phyloP scores from a whole-genome alignment of 2,797 vertebrate species.

The Sebastes vulpes region DNA sequence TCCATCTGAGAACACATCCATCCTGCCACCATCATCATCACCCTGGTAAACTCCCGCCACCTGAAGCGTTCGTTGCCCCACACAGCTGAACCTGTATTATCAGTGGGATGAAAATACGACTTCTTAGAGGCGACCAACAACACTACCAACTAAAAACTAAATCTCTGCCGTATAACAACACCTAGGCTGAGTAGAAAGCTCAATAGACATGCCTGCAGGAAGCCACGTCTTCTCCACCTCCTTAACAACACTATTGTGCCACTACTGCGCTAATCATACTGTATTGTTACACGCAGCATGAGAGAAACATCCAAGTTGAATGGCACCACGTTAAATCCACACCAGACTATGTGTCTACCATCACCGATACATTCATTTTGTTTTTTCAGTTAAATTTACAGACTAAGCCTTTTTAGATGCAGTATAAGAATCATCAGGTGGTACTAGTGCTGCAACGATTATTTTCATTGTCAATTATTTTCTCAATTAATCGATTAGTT shows the following conservation, averaged over 20 bases:
- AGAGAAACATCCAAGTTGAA: background rate
- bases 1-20: slow-evolving; percentile 48
- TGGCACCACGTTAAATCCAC: slow-evolving; percentile 6
- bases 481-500: too few relatives aligned
- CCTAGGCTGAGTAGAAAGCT: slow-evolving; percentile 56
- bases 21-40: slow-evolving; percentile 31
- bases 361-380: background rate
- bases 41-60: slow-evolving; percentile 43
- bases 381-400: background rate
- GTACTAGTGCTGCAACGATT: too few relatives aligned
- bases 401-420: background rate
- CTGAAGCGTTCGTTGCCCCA: slow-evolving; percentile 16
- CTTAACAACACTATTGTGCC: background rate
- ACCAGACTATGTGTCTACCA: background rate
- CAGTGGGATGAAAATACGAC: slow-evolving; percentile 27
- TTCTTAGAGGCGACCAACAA: background rate
- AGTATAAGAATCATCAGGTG: background rate
- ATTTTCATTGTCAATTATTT: too few relatives aligned
- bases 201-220: slow-evolving; percentile 66
- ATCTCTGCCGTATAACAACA: slow-evolving; percentile 17
- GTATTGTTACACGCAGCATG: background rate
- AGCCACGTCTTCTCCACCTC: background rate
- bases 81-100: background rate
- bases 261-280: background rate
- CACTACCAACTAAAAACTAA: background rate